These are phyloP conservation scores for Pinna nobilis DNA, from an alignment of 1,140 invertebrate genomes.

Conservation along the genomic window DNA sequence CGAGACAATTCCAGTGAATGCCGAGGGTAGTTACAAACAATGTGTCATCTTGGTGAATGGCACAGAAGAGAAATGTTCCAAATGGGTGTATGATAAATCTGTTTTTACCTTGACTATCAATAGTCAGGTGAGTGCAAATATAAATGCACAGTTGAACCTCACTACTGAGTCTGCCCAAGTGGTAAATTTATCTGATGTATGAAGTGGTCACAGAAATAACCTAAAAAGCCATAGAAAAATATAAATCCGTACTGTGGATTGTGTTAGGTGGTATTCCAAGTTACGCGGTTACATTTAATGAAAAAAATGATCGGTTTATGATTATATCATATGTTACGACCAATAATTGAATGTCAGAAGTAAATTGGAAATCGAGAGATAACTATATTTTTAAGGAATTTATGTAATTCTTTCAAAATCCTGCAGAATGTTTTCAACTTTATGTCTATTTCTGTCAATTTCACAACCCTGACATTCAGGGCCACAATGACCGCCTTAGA, in stretches of 20 bases:
- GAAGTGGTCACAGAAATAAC: neutral
- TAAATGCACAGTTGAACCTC: neutral
- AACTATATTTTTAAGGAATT: no score
- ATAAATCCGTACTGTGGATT: neutral
- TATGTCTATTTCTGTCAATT: no score
- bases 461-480: no score
- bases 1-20: constrained; percentile 26
- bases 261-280: neutral
- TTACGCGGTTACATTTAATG: no score
- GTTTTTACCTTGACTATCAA: neutral
- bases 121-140: neutral
- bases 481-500: no score
- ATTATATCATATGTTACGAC: no score
- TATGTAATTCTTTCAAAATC: no score
- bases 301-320: no score
- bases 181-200: neutral
- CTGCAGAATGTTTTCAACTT: no score
- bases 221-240: neutral
- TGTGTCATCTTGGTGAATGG: constrained; percentile 32
- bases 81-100: constrained; percentile 40
- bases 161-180: neutral
- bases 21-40: constrained; percentile 12
- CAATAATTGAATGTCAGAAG: no score
- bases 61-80: constrained; percentile 9
- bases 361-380: no score